Conservation (phyloP, 2,113 vertebrate species). For the Epinephelus fuscoguttatus region DNA sequence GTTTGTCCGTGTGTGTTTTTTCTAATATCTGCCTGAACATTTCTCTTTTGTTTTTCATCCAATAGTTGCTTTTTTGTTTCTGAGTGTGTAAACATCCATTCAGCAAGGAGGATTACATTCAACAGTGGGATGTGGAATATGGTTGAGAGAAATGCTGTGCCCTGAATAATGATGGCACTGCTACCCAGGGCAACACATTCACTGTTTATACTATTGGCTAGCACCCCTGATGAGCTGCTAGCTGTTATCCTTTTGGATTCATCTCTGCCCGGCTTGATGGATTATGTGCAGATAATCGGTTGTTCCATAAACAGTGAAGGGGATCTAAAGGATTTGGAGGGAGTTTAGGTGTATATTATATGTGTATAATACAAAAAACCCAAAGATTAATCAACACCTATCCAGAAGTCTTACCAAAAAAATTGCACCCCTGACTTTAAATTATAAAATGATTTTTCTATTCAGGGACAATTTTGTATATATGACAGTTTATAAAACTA, state of each 20-base stretch:
- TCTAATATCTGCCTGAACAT: slow-evolving; percentile 1
- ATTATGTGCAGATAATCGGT: slow-evolving; percentile 13
- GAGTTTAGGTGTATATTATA: neutral
- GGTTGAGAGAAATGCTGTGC: slow-evolving; percentile 12
- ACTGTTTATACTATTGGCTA: slow-evolving; percentile 2
- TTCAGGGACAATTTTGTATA: neutral
- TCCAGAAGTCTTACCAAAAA: neutral
- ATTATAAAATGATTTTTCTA: neutral
- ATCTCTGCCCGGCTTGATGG: slow-evolving; percentile 8
- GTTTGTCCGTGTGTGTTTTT: slow-evolving; percentile 15
- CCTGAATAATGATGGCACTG: slow-evolving; percentile 46
- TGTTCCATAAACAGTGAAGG: slow-evolving; percentile 3
- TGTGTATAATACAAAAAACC: neutral
- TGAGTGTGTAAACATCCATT: slow-evolving; percentile 4
- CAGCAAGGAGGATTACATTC: neutral
- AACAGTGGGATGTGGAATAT: slow-evolving; percentile 17
- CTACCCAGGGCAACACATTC: slow-evolving; percentile 10
- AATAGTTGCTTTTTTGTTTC: neutral
- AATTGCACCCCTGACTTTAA: neutral
- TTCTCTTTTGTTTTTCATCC: slow-evolving; percentile 27
- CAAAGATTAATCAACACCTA: neutral
- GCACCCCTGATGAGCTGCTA: slow-evolving; percentile 1
- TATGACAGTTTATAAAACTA: neutral
- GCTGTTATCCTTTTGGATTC: neutral
- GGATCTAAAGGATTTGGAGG: neutral